Percentiles rank a stretch among this genome's conserved stretches.
Evolutionary conservation across 1,140 invertebrate genomes (phyloP).

Genomic region (Euglossa dilemma): DNA sequence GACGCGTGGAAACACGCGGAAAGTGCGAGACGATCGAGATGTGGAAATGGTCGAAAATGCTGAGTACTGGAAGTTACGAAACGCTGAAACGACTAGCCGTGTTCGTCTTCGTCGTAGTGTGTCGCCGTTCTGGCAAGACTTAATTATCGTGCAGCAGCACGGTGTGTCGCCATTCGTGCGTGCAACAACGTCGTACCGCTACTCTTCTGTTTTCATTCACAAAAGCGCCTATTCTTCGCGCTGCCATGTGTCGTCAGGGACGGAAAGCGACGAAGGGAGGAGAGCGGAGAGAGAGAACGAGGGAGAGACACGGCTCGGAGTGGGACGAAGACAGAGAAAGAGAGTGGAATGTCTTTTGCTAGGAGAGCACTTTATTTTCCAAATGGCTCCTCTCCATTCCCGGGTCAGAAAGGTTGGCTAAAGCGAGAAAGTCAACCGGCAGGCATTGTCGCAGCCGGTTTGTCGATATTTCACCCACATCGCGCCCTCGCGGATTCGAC

Average conservation of each 20-base stretch:
- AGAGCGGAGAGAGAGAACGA: neutral
- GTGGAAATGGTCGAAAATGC: too few species aligned
- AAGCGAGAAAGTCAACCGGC: constrained; percentile 51
- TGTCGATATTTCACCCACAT: constrained; percentile 50
- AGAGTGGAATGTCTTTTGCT: constrained; percentile 34
- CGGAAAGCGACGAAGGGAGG: constrained; percentile 12
- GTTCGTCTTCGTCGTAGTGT: neutral
- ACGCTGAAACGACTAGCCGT: too few species aligned
- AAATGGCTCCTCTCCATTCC: constrained; percentile 45
- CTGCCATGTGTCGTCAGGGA: constrained; percentile 57
- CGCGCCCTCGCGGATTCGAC: neutral
- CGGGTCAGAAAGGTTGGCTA: neutral
- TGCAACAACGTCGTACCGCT: constrained; percentile 59
- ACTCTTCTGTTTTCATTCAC: constrained; percentile 60
- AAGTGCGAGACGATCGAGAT: too few species aligned
- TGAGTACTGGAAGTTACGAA: too few species aligned
- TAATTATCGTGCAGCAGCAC: constrained; percentile 43
- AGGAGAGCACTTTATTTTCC: constrained; percentile 63
- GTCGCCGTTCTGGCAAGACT: constrained; percentile 5
- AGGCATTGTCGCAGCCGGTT: constrained; percentile 38
- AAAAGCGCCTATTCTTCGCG: constrained; percentile 57
- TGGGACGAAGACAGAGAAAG: neutral
- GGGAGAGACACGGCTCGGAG: neutral
- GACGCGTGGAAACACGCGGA: too few species aligned
- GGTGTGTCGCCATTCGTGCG: constrained; percentile 36